phyloP scores from a whole-genome alignment of 1,140 invertebrate species.

The Octopus bimaculoides region DNA sequence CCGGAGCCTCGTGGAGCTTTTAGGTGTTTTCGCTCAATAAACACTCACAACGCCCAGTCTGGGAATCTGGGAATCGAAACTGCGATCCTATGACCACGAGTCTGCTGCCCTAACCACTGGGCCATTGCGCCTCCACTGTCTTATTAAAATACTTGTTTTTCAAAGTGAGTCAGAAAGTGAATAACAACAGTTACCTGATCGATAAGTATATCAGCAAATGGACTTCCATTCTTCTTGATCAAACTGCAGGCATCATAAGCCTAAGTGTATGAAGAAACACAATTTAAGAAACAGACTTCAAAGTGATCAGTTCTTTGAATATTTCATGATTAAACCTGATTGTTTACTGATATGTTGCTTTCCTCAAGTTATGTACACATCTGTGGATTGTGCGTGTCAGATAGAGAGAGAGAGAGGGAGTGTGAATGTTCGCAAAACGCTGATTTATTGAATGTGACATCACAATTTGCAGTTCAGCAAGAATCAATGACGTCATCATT shows the following conservation, averaged over 20 bases:
- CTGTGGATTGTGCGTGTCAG: neutral
- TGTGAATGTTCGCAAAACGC: neutral
- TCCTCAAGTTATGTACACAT: neutral
- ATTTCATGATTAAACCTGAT: neutral
- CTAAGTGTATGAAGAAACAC: slow-evolving; percentile 24
- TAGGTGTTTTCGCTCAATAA: too few relatives aligned
- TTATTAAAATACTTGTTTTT: too few relatives aligned
- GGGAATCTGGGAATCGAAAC: too few relatives aligned
- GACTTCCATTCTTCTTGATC: slow-evolving; percentile 80
- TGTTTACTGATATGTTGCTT: neutral
- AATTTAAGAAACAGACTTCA: neutral
- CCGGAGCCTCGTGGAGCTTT: too few relatives aligned
- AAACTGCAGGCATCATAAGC: slow-evolving; percentile 87
- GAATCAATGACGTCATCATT: too few relatives aligned
- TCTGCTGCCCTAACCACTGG: too few relatives aligned
- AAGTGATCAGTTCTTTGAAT: neutral
- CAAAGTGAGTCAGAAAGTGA: neutral
- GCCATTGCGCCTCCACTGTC: too few relatives aligned
- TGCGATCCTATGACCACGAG: too few relatives aligned
- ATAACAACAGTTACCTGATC: slow-evolving; percentile 73
- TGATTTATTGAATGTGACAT: too few relatives aligned
- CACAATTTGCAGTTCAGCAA: too few relatives aligned
- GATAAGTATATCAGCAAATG: slow-evolving; percentile 76
- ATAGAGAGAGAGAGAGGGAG: too few relatives aligned
- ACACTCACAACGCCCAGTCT: too few relatives aligned